A percentile compares a stretch with the other conserved stretches of the same genome.
These are phyloP conservation scores for Marronus borbonicus DNA, from an alignment of 2,888 invertebrate species.

Conservation along the genomic window DNA sequence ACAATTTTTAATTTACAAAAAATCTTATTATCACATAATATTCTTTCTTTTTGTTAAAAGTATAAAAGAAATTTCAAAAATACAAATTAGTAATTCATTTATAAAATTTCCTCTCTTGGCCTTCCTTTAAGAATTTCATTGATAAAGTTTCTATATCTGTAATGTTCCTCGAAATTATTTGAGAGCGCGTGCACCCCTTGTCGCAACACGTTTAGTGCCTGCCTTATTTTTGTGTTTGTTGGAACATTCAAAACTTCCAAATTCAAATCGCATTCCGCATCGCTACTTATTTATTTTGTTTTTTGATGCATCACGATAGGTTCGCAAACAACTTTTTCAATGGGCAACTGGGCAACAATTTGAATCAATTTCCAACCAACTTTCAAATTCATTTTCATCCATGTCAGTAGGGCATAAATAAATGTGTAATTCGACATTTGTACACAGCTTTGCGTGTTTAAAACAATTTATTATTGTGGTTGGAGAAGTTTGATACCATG, in stretches of 20 bases:
- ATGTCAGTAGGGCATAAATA: background rate
- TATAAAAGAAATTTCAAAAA: too few relatives aligned
- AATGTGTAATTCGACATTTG: background rate
- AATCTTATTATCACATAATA: too few relatives aligned
- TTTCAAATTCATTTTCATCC: background rate
- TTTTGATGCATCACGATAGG: background rate
- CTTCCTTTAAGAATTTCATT: too few relatives aligned
- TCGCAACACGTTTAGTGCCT: background rate
- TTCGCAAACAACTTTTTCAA: background rate
- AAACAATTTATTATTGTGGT: constrained; percentile 18
- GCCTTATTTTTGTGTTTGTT: background rate
- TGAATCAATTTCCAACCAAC: background rate
- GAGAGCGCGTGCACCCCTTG: background rate
- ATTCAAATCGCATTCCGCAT: background rate
- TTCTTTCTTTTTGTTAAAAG: too few relatives aligned
- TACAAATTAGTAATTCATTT: too few relatives aligned
- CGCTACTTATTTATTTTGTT: background rate
- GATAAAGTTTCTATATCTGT: background rate
- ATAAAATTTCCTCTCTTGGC: too few relatives aligned
- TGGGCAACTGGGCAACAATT: background rate
- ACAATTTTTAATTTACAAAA: too few relatives aligned
- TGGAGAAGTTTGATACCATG: constrained; percentile 7
- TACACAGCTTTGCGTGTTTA: background rate
- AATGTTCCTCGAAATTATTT: background rate
- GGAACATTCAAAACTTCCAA: background rate